Evolutionary conservation across 1,140 invertebrate genomes (phyloP), one percentile per base, ranked within the genome.

Genomic region (Drosophila simulans): DNA sequence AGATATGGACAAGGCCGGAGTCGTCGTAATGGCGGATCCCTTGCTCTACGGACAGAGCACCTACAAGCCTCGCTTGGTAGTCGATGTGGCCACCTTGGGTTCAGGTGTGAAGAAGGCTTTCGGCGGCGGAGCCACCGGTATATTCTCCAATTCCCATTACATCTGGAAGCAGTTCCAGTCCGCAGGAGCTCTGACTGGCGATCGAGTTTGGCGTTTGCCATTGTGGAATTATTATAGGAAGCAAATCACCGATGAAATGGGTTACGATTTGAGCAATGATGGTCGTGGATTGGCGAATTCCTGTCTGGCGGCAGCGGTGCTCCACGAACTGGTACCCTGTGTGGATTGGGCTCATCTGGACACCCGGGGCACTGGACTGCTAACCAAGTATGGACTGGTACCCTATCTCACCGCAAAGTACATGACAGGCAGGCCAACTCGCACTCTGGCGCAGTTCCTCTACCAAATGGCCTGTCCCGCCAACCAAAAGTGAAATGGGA

Each of bases 121-220:
- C 8, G 97, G 96, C 8, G 94, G 94, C 65, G 94, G 94, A 3
- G 97, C 96, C 0, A 95, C 96, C 31, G 97, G 96, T 20, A 96
- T 97, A 5, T 98, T 97, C 86, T 94, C 95, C 1, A 97, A 96
- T 73, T 95, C 94, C 0, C 93, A 94, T 39, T 92, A 93, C 13
- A 85, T 96, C 27, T 97, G 94, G 93, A 92, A 95, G 46, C 92
- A 93, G 35, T 84, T 97, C 25, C 93, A 94, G 70, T 81, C 93
- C 13, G 96, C 96, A 8, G 95, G 97, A n/a, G 92, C 93, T 1
- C 73, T 93, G 7, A 97, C 97, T 4, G 98, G 98, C 0, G 98
- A 98, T 92, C 93, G 98, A 46, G 93, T 98, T 4, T 98, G 98
- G 98, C 93, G 97, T 78, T 94, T 98, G 93, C 98, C 98, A 0